Percentiles rank a stretch among this genome's conserved stretches.
phyloP scores from a whole-genome alignment of 2,113 vertebrate species.

The Eolophus roseicapilla region DNA sequence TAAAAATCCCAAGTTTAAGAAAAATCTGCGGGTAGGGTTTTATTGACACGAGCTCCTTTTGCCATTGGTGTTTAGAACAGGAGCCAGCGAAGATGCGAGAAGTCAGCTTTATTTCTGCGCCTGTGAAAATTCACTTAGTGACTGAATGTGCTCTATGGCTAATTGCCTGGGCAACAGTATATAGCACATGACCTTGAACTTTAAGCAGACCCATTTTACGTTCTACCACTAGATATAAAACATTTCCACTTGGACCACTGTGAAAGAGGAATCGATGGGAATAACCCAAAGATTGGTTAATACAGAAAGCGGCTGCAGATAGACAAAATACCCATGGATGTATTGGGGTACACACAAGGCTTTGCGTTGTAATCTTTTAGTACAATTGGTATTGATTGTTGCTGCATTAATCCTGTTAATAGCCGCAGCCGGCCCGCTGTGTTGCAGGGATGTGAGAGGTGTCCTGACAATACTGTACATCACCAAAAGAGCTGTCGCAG shows the following conservation, averaged over 20 bases:
- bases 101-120: not conserved
- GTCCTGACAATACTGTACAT: slow-evolving; percentile 12
- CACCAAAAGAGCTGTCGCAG: slow-evolving; percentile 17
- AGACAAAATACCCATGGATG: not conserved
- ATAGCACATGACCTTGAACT: slow-evolving; percentile 28
- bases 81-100: not conserved
- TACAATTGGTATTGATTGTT: not conserved
- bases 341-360: not conserved
- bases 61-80: not conserved
- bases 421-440: not conserved
- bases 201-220: not conserved
- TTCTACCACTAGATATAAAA: not conserved
- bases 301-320: not conserved
- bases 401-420: slow-evolving; percentile 30
- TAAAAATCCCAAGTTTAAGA: slow-evolving; percentile 19
- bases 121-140: not conserved
- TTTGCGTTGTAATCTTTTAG: not conserved
- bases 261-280: not conserved
- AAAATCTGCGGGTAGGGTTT: not conserved
- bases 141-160: not conserved
- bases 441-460: slow-evolving; percentile 10
- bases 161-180: not conserved
- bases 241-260: not conserved
- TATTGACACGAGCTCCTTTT: not conserved
- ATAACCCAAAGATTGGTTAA: not conserved